Evolutionary conservation across 1,140 invertebrate genomes (phyloP).

Genomic region (Drosophila lacteicornis): DNA sequence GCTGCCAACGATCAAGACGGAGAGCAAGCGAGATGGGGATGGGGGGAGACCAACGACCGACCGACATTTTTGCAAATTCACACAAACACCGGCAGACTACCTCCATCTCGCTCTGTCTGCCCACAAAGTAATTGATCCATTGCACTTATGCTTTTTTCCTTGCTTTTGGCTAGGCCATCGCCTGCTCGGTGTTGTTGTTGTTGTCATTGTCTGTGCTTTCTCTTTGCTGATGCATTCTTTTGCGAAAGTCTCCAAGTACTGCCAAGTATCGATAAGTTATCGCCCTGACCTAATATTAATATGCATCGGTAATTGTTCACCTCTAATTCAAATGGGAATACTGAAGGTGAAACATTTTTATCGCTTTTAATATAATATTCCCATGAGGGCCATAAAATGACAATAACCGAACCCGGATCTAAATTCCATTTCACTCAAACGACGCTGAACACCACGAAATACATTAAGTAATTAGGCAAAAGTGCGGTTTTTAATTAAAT

Average conservation of each 20-base stretch:
- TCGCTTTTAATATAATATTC: neutral
- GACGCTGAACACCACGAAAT: conserved; percentile 6
- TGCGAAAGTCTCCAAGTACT: conserved; percentile 22
- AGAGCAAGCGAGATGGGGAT: conserved; percentile 3
- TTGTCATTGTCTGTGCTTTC: conserved; percentile 60
- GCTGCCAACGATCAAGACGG: conserved; percentile 6
- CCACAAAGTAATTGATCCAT: conserved; percentile 79
- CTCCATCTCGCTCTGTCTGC: conserved; percentile 43
- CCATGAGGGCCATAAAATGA: neutral
- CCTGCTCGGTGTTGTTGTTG: conserved; percentile 15
- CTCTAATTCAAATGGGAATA: too few species aligned
- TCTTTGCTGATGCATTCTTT: conserved; percentile 51
- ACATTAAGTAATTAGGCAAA: conserved; percentile 10
- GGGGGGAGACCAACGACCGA: conserved; percentile 65
- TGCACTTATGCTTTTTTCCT: conserved; percentile 67
- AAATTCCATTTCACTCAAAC: conserved; percentile 1
- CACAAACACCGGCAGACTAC: conserved; percentile 39
- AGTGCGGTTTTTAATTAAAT: conserved; percentile 35
- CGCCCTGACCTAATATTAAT: conserved; percentile 10
- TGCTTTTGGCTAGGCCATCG: conserved; percentile 34
- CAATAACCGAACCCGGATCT: conserved; percentile 3
- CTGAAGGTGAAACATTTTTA: neutral
- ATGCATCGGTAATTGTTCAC: conserved; percentile 2
- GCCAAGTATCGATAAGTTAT: conserved; percentile 23
- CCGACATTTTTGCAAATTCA: conserved; percentile 74